A percentile compares a stretch with the other conserved stretches of the same genome.
phyloP scores from a whole-genome alignment of 2,797 vertebrate genomes.

The Carapus acus region DNA sequence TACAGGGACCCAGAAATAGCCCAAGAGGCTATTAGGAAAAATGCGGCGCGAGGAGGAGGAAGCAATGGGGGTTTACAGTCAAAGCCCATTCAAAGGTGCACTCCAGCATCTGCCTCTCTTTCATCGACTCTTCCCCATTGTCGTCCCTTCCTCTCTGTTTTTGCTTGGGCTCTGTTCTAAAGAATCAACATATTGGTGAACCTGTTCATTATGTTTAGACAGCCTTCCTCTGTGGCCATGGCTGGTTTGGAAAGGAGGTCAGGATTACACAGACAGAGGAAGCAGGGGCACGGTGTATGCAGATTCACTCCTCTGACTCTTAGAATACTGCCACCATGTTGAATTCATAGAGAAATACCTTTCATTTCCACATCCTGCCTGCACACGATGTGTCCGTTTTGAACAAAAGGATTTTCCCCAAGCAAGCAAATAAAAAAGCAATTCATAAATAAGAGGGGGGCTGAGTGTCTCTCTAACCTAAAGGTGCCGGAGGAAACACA shows the following conservation, averaged over 20 bases:
- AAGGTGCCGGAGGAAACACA: constrained; percentile 9
- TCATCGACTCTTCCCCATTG: constrained; percentile 26
- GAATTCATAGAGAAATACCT: no score
- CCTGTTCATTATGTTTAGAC: constrained; percentile 53
- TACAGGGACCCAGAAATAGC: constrained; percentile 61
- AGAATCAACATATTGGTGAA: constrained; percentile 61
- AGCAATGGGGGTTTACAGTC: constrained; percentile 56
- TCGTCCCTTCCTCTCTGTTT: constrained; percentile 40
- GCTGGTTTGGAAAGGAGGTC: constrained; percentile 35
- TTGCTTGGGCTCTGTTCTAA: constrained; percentile 52
- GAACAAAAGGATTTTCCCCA: neutral
- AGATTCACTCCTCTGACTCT: no score
- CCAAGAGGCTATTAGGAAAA: constrained; percentile 68
- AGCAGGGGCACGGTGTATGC: constrained; percentile 11
- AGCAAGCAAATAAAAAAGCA: neutral
- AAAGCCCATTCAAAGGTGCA: constrained; percentile 61
- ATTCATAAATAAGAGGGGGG: constrained; percentile 4
- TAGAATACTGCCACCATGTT: no score
- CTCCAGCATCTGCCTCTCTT: constrained; percentile 39
- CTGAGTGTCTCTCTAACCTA: constrained; percentile 5
- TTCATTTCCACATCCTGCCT: no score
- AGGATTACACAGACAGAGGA: constrained; percentile 24
- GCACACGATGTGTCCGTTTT: no score
- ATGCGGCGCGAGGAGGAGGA: constrained; percentile 51
- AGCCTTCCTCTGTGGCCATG: constrained; percentile 39